Percentiles rank a stretch among this genome's conserved stretches.
Conservation (phyloP, 2,888 invertebrate species). For the Diaprepes abbreviatus region DNA sequence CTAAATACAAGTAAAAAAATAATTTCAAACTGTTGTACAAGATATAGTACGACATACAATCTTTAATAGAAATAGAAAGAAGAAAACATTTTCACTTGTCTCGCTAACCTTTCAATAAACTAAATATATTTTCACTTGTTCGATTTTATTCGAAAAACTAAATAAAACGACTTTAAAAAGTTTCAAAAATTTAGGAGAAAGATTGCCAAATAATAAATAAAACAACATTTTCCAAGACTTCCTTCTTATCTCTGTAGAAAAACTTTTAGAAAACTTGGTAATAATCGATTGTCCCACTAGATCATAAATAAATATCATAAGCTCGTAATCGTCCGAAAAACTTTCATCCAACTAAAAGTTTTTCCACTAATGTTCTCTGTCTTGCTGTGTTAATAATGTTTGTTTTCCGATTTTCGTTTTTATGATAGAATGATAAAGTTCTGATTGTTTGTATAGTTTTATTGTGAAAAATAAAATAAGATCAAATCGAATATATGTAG, state of each 20-base stretch:
- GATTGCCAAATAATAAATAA: constrained; percentile 42
- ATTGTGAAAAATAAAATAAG: constrained; percentile 9
- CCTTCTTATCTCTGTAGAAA: constrained; percentile 27
- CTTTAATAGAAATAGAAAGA: too few species aligned
- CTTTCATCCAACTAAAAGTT: constrained; percentile 32
- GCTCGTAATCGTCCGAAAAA: constrained; percentile 44
- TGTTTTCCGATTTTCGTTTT: constrained; percentile 44
- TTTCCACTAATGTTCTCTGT: constrained; percentile 27
- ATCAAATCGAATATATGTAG: too few species aligned
- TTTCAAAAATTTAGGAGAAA: background rate
- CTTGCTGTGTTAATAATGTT: constrained; percentile 44
- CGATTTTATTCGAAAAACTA: too few species aligned
- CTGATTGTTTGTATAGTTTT: constrained; percentile 9
- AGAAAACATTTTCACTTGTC: too few species aligned
- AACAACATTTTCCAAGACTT: constrained; percentile 37
- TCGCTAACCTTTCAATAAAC: too few species aligned
- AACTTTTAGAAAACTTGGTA: constrained; percentile 35
- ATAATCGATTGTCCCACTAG: constrained; percentile 49
- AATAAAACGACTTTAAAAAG: too few species aligned
- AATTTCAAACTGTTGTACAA: too few species aligned
- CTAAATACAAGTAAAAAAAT: too few species aligned
- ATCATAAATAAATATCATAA: constrained; percentile 51
- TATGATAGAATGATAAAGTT: constrained; percentile 25
- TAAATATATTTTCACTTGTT: too few species aligned
- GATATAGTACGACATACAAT: too few species aligned